Base-by-base conservation (phyloP, 2,888 invertebrate species). In the Dynastes maya region DNA sequence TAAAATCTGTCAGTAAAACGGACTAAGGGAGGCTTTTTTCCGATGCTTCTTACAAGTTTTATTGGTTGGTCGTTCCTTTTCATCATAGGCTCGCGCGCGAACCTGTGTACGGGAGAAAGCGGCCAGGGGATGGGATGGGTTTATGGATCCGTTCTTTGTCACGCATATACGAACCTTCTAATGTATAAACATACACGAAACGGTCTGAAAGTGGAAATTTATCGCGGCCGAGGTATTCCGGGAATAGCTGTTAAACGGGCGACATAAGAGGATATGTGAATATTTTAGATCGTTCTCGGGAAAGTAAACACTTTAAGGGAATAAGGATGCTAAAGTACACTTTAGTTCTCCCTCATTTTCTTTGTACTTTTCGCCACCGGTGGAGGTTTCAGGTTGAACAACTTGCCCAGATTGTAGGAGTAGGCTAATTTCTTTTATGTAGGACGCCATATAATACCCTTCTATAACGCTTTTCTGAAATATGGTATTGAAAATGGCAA, bases 1-100 rank as follows among this genome's bases (percentile, higher is more conserved):
- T 72, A 72, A 72, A 72, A 72, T 72, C 72, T 72, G 72, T 72
- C 72, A 72, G 16, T 72, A 58, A 53, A 72, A 72, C 58, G 72
- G 72, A 72, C 72, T 72, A 72, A 58, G 51, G 55, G 32, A 29
- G 58, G 61, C 16, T 16, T 61, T 58, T 58, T 72, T 58, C 58
- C 72, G 58, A 58, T 61, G 58, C 58, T 58, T 58, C 72, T 72
- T 72, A 72, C 58, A 72, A 72, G 72, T 72, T 72, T 72, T 72
- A 72, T 72, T 72, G 58, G 72, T 11, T 40, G 55, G 58, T 58
- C 58, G 58, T 55, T 58, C 40, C 40, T 72, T 58, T 72, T 58
- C 40, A 58, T 55, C 72, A 51, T 51, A 49, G 11, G 2, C 32
- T 37, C 32, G 32, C 40, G 37, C 32, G 37, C 27, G 9, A 29